These are phyloP conservation scores for Uloborus plumipes DNA, from an alignment of 2,888 invertebrate species.

Conservation along the genomic window DNA sequence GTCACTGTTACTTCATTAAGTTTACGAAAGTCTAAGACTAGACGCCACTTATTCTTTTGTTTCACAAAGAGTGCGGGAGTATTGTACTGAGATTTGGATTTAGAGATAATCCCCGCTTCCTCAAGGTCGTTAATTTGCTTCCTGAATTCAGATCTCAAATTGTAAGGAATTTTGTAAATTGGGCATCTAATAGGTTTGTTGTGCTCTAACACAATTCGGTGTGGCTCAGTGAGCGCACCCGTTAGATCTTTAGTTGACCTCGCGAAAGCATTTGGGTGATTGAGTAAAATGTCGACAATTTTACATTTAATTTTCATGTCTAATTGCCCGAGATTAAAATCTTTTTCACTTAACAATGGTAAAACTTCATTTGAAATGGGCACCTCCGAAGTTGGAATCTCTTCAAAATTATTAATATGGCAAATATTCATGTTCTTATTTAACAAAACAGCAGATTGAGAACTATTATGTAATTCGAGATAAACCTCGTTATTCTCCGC, in stretches of 20 bases:
- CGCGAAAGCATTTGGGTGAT: background rate
- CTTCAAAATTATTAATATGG: background rate
- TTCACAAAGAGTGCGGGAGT: background rate
- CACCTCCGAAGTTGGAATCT: background rate
- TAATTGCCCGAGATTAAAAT: background rate
- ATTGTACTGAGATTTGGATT: background rate
- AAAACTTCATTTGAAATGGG: background rate
- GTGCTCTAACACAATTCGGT: too few relatives aligned
- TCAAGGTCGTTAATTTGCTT: conserved; percentile 1
- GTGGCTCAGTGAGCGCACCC: too few relatives aligned
- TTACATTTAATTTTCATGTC: background rate
- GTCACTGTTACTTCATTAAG: background rate
- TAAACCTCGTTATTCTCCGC: too few relatives aligned
- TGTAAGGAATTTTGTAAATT: background rate
- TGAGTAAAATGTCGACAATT: background rate
- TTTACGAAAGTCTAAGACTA: conserved; percentile 2
- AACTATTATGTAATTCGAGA: too few relatives aligned
- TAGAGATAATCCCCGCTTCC: background rate
- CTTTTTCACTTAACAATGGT: too few relatives aligned
- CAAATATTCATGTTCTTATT: conserved; percentile 1
- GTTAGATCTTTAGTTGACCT: background rate
- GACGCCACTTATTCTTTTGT: background rate
- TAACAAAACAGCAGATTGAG: background rate
- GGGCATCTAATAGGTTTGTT: background rate
- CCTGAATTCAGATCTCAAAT: background rate